Base-by-base conservation (phyloP, 2,797 vertebrate genomes). In the Amblyopsis hoosieri region DNA sequence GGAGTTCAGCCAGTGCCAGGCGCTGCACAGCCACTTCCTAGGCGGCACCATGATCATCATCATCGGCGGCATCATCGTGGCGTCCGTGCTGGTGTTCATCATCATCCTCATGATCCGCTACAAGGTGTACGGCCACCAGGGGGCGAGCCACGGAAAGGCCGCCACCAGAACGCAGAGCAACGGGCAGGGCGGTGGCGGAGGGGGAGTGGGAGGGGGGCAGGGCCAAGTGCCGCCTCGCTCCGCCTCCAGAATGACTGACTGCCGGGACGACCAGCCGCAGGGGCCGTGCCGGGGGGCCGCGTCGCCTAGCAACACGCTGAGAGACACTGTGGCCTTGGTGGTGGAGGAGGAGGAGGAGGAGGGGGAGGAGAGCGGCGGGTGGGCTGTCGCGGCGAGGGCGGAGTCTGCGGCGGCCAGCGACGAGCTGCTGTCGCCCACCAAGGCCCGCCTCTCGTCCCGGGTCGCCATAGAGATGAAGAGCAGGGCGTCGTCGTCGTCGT, bases 31-130 rank as follows among this genome's bases (percentile, higher is more conserved):
- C 67, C 95, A 97, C 71, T 96, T 97, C 84, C 74, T 97, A 68
- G 96, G 96, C 3, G 96, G 96, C 29, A 97, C 96, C 46, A 96
- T 96, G 94, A 97, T 97, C 86, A 96, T 97, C 82, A 95, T 96
- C 87, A 97, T 97, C n/a, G 96, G 96, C 14, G 95, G 95, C 54
- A 95, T 97, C 85, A 97, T 97, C n/a, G 95, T 96, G 45, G 95
- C 96, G 1, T 97, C 95, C 0, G 95, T 96, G 59, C 91, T 98
- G 45, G 95, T 98, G 67, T 97, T 98, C 80, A 98, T 98, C 74
- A 96, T 97, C 72, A 96, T 98, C 84, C 92, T 98, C 47, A 97
- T 97, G 94, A 97, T 97, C 61, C 92, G 96, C 54, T 98, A 97
- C 83, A 98, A 98, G 75, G 95, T 96, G 63, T 96, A 96, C 55